Conservation (phyloP, 2,113 vertebrate species). For the Cervus canadensis region DNA sequence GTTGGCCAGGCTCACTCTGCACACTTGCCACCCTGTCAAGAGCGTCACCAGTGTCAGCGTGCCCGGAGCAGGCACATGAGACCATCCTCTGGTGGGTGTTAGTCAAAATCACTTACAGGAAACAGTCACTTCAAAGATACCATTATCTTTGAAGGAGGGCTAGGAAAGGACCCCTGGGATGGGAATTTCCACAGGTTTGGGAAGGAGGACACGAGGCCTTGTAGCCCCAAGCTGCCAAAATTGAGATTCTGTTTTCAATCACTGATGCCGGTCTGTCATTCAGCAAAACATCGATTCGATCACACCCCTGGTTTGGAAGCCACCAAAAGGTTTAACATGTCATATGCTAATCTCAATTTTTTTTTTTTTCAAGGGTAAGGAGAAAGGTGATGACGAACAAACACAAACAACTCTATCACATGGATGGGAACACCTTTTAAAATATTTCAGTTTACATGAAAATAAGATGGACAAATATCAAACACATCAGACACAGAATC, state of each 20-base stretch:
- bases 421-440: constrained; percentile 68
- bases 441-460: constrained; percentile 71
- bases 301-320: constrained; percentile 76
- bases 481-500: constrained; percentile 84
- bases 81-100: constrained; percentile 50
- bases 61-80: not conserved
- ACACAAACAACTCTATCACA: constrained; percentile 67
- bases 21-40: constrained; percentile 95
- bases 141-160: constrained; percentile 81
- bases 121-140: constrained; percentile 84
- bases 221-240: constrained; percentile 76
- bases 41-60: constrained; percentile 76
- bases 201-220: constrained; percentile 71
- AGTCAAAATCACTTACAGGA: constrained; percentile 73
- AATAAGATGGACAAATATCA: constrained; percentile 77
- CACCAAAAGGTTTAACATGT: constrained; percentile 58
- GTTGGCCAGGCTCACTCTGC: constrained; percentile 97
- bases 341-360: constrained; percentile 72
- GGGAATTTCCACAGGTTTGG: constrained; percentile 70
- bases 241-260: constrained; percentile 80
- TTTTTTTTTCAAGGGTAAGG: constrained; percentile 55
- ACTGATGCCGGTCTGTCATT: constrained; percentile 70
- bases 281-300: constrained; percentile 56
- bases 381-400: constrained; percentile 39
- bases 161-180: constrained; percentile 65